Conservation (phyloP, 2,797 vertebrate genomes). For the Hydrocynus forskahlii region DNA sequence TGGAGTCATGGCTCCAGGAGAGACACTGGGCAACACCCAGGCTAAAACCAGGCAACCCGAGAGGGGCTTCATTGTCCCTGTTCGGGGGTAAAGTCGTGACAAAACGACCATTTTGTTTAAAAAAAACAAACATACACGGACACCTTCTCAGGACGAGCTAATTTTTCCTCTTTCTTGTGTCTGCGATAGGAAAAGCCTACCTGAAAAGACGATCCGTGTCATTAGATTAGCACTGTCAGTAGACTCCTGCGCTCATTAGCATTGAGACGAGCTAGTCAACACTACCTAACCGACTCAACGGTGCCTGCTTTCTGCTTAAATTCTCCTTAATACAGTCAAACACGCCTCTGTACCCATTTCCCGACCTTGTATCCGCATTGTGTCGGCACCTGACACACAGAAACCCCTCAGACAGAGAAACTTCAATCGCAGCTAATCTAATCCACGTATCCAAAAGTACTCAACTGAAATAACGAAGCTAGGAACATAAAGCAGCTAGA, state of each 20-base stretch:
- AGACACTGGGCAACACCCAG: constrained; percentile 61
- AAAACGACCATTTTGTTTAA: too few species aligned
- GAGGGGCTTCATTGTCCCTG: constrained; percentile 56
- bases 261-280: neutral
- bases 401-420: neutral
- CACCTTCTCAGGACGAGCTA: neutral
- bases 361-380: constrained; percentile 30
- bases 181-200: too few species aligned
- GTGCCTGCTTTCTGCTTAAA: neutral
- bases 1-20: constrained; percentile 23
- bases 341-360: neutral
- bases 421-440: neutral
- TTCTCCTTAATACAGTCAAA: neutral
- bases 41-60: constrained; percentile 27
- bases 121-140: neutral
- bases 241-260: neutral
- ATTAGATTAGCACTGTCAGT: neutral
- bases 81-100: neutral
- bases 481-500: too few species aligned
- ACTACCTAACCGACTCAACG: too few species aligned
- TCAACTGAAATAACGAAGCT: too few species aligned
- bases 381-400: constrained; percentile 26
- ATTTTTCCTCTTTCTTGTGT: too few species aligned
- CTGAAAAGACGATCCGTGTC: too few species aligned
- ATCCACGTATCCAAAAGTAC: too few species aligned